phyloP scores from a whole-genome alignment of 1,140 invertebrate species.

The Brachionus koreanus region DNA sequence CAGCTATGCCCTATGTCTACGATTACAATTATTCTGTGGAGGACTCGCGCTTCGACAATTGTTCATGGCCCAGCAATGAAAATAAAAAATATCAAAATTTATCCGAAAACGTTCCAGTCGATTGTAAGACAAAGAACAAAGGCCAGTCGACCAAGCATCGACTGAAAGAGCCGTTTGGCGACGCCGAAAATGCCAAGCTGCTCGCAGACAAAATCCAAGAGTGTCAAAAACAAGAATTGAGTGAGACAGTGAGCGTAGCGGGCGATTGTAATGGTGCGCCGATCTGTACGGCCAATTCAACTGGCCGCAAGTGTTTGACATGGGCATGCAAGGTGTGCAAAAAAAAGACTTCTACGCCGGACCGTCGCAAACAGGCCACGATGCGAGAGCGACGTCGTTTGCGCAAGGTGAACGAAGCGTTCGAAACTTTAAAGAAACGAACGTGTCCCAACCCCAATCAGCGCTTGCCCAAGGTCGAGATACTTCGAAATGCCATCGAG shows the following conservation, averaged over 20 bases:
- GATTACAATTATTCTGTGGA: background rate
- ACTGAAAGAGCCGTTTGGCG: conserved; percentile 5
- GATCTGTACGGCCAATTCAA: conserved; percentile 30
- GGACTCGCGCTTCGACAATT: background rate
- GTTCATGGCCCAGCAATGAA: background rate
- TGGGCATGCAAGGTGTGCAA: conserved; percentile 45
- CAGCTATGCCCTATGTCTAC: background rate
- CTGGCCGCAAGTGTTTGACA: conserved; percentile 33
- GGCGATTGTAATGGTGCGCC: background rate
- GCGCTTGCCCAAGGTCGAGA: conserved; percentile 91
- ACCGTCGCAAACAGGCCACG: conserved; percentile 90
- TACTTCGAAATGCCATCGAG: conserved; percentile 90
- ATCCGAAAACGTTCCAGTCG: conserved; percentile 6
- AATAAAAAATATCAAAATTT: background rate
- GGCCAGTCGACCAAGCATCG: background rate
- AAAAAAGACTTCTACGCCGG: conserved; percentile 54
- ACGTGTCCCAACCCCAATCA: conserved; percentile 91
- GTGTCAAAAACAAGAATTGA: background rate
- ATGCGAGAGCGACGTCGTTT: conserved; percentile 83
- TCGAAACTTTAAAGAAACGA: conserved; percentile 83
- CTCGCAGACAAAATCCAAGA: background rate
- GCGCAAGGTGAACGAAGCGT: conserved; percentile 95
- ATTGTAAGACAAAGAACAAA: background rate
- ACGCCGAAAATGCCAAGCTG: background rate
- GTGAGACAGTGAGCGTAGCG: background rate